Base-by-base conservation (phyloP, 2,113 vertebrate genomes). In the Ceyx cyanopectus region DNA sequence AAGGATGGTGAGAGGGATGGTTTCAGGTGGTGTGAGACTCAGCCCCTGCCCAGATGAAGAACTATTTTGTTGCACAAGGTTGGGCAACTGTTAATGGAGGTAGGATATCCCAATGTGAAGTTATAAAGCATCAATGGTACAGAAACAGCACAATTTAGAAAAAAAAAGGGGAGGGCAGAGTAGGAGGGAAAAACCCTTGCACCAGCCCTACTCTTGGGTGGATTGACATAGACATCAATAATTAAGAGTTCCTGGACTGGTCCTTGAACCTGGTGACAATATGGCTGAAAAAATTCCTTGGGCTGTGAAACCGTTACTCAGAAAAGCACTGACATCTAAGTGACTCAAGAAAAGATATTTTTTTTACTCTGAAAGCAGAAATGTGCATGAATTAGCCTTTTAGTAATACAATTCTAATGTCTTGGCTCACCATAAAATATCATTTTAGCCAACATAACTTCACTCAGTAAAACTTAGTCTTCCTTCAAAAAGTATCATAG, bases 1-100 rank as follows among this genome's bases (percentile, higher is more conserved):
- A 23, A 56, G 2, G 0, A 30, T 43, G 19, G 15, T 18, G 51
- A 51, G 2, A 24, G 5, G 9, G 5, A 14, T 65, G 19, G 2
- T 32, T 80, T 65, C 24, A 43, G 34, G 6, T 61, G 8, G 16
- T 54, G 4, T 45, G 9, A 78, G 18, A 58, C 54, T 50, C 48
- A 51, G 5, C 2, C 5, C 4, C 12, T 58, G 14, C 10, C 21
- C 32, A 61, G 22, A 65, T 7, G 26, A 80, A 40, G 14, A 32
- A 8, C 29, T 37, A 54, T 58, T 29, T 9, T 19, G 30, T 6
- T 21, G 5, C 5, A 32, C 1, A 5, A 23, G 3, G 5, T 12
- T 48, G 10, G 14, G 20, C 51, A 32, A 26, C 23, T 1, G 1
- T 2, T 45, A 8, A 8, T 12, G 11, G 40, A 23, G 5, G 22